phyloP scores from a whole-genome alignment of 1,140 invertebrate species.

The Coptotermes formosanus region DNA sequence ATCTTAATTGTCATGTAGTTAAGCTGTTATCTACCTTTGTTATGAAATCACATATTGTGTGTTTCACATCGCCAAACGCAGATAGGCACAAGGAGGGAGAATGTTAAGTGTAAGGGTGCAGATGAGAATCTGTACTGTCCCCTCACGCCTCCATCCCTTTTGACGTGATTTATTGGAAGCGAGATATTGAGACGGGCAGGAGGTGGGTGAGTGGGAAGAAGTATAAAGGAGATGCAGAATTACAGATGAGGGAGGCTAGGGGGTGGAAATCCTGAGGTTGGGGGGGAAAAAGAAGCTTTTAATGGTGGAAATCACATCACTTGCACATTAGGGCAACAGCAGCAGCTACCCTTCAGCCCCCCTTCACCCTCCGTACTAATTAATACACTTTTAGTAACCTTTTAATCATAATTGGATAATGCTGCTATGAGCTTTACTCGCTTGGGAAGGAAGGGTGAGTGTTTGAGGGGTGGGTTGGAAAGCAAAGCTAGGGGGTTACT shows the following conservation, averaged over 20 bases:
- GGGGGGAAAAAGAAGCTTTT: conserved; percentile 24
- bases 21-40: no score
- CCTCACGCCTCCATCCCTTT: conserved; percentile 8
- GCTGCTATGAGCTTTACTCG: conserved; percentile 29
- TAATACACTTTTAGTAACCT: conserved; percentile 37
- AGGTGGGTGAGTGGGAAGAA: not conserved
- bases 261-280: not conserved
- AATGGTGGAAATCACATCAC: conserved; percentile 33
- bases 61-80: no score
- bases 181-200: conserved; percentile 27
- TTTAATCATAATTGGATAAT: conserved; percentile 37
- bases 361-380: conserved; percentile 29
- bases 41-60: no score
- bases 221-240: conserved; percentile 27
- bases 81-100: not conserved
- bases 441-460: conserved; percentile 9
- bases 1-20: no score
- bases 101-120: not conserved
- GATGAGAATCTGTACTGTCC: not conserved
- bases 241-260: not conserved
- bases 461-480: not conserved
- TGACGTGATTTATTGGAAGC: conserved; percentile 31
- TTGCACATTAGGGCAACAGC: conserved; percentile 25
- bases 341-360: not conserved
- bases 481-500: not conserved